Base-by-base conservation (phyloP, 2,888 invertebrate species). In the Tenthredo livida region DNA sequence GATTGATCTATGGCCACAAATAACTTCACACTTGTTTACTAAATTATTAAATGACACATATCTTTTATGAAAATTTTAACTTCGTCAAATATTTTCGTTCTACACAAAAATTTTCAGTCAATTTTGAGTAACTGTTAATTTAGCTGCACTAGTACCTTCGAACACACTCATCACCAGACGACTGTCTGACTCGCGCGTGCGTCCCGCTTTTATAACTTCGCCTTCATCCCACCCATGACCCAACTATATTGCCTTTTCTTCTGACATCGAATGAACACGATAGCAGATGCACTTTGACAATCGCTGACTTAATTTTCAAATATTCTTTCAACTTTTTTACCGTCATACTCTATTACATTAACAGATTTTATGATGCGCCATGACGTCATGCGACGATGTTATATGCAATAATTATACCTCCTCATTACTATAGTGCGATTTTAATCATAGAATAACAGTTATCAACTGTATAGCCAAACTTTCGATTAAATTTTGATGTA, bases 141-240 rank as follows among this genome's bases (percentile, higher is more conserved):
- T 33, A n/a, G 17, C 17, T 29, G 3, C 29, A 12, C 15, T 50
- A 7, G 9, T 40, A 17, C 29, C 9, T n/a, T 54, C 77, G 29
- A 33, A 15, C 29, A 73, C 5, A 5, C 29, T 33, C 33, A 9
- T 29, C 61, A 17, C 17, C 29, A 47, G 25, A n/a, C 21, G 33
- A 84, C 77, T 84, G 78, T 10, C 73, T 67, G 40, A 21, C 37
- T 84, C 40, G 80, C 80, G 80, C 85, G 21, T 85, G 85, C 85
- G 78, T 85, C 47, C 15, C 72, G 25, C 67, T 70, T 65, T 78
- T 85, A 85, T 85, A 85, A 85, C 70, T 65, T 85, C 85, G 85
- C 15, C 17, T 47, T 17, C n/a, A 29, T 21, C 33, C 82, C 33
- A 82, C 65, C 65, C 65, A 40, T 65, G n/a, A 82, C 65, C 65